Evolutionary conservation across 2,113 vertebrate genomes (phyloP), one percentile per base, ranked within the genome.

Genomic region (Spermophilus dauricus): DNA sequence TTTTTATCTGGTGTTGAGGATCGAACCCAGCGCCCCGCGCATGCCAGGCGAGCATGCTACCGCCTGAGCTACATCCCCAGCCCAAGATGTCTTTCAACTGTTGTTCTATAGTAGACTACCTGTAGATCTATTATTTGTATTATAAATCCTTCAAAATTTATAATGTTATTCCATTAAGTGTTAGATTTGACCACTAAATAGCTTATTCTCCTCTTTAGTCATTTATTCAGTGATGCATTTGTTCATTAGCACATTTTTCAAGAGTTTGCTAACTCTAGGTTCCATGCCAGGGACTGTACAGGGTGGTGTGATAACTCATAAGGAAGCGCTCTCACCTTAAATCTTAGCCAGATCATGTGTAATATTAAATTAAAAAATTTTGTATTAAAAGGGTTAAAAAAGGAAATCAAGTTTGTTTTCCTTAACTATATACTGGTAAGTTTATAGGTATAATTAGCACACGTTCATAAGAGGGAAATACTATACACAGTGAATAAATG

Each of bases 331-430:
- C 48, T 81, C 18, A 92, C 76, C 4, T 83, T 83, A 72, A 92
- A 42, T 72, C 30, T 53, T 92, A 83, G 81, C 76, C 39, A 86
- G 67, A 90, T 89, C 51, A 67, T 61, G 32, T 72, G 3, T 75
- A 72, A 81, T 90, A 39, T 32, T 93, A 94, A 94, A 39, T 70
- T 91, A 16, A 48, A 95, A 80, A 72, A 30, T 72, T 32, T 96
- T 89, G 18, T n/a, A 45, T 94, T 91, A 73, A 91, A 93, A 93
- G 30, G 45, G 22, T 83, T 88, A 81, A 78, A 89, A 82, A 87
- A 72, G 84, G 42, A 92, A 97, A 87, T 70, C n/a, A 76, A 51
- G 73, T 91, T 95, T 78, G 39, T 70, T 95, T 97, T 84, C 96
- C 14, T 91, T 83, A 51, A 85, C 69, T 91, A 37, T 83, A n/a